phyloP scores from a whole-genome alignment of 2,113 vertebrate genomes.

The Lamprotornis superbus region DNA sequence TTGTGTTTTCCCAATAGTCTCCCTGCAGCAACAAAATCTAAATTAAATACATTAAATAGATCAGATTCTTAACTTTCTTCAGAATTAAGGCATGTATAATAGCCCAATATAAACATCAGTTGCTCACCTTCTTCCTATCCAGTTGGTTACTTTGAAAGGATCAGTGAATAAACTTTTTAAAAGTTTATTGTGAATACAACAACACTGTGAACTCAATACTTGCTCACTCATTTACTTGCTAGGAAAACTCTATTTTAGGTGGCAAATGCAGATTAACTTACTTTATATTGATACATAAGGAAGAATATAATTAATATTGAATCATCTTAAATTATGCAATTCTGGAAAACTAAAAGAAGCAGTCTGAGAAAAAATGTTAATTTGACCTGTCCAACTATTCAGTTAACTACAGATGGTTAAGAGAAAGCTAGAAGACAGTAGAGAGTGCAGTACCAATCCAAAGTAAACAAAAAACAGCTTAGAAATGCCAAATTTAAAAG shows the following conservation, averaged over 20 bases:
- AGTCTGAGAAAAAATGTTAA: not conserved
- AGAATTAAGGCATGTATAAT: not conserved
- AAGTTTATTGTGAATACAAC: not conserved
- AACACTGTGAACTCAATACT: not conserved
- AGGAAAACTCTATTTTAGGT: not conserved
- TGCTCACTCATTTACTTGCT: not conserved
- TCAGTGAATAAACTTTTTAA: not conserved
- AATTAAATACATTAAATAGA: not conserved
- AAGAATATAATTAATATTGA: not conserved
- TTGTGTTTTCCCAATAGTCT: not conserved
- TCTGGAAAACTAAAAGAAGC: not conserved
- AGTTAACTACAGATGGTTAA: not conserved
- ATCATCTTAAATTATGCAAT: not conserved
- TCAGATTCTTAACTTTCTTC: not conserved
- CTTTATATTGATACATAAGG: not conserved
- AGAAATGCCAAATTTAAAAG: not conserved
- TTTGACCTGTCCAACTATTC: not conserved
- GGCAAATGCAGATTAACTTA: not conserved
- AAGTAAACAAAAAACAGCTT: not conserved
- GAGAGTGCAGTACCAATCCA: not conserved
- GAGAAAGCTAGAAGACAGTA: not conserved
- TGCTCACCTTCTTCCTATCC: not conserved
- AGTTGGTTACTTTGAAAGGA: not conserved
- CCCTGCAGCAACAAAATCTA: not conserved
- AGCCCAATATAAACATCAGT: not conserved